Evolutionary conservation across 92 coral and sea anemone genomes (phyloP).

Genomic region (Parazoanthus atlanticus): DNA sequence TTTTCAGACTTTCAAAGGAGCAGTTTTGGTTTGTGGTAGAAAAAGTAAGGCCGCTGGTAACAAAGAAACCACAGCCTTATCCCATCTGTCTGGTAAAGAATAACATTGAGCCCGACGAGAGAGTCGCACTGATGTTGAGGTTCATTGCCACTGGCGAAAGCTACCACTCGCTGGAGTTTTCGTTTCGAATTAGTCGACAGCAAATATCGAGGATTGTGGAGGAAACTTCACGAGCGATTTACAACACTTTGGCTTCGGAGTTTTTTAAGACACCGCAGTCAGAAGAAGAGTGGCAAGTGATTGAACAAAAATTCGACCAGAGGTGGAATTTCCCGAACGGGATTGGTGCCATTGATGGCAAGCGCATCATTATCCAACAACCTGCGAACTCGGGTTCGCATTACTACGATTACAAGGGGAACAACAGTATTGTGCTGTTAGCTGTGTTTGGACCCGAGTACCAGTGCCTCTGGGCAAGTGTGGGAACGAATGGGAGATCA

Average conservation of each 20-base stretch:
- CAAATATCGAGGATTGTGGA: slow-evolving; percentile 16
- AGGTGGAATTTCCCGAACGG: slow-evolving; percentile 36
- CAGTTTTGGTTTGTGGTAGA: slow-evolving; percentile 52
- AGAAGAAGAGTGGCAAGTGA: slow-evolving; percentile 16
- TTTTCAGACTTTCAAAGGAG: slow-evolving; percentile 48
- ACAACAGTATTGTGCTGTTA: slow-evolving; percentile 53
- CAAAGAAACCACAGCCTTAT: slow-evolving; percentile 34
- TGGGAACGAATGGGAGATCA: slow-evolving; percentile 59
- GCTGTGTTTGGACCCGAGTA: slow-evolving; percentile 57
- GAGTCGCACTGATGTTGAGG: slow-evolving; percentile 29
- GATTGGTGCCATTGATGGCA: slow-evolving; percentile 33
- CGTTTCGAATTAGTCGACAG: slow-evolving; percentile 13
- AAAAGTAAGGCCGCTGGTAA: slow-evolving; percentile 35
- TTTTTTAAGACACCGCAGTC: slow-evolving; percentile 10
- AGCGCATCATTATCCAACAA: slow-evolving; percentile 15
- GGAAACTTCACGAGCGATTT: slow-evolving; percentile 12
- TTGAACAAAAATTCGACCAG: slow-evolving; percentile 2
- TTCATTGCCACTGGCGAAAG: slow-evolving; percentile 35
- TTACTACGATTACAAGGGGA: slow-evolving; percentile 47
- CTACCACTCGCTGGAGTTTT: slow-evolving; percentile 13
- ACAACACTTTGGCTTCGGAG: not conserved
- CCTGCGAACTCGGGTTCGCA: slow-evolving; percentile 40
- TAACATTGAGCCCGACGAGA: slow-evolving; percentile 16
- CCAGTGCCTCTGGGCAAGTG: slow-evolving; percentile 59
- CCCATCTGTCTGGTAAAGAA: slow-evolving; percentile 4